Conservation (phyloP, 2,888 invertebrate genomes). For the Pseudoips prasinana region DNA sequence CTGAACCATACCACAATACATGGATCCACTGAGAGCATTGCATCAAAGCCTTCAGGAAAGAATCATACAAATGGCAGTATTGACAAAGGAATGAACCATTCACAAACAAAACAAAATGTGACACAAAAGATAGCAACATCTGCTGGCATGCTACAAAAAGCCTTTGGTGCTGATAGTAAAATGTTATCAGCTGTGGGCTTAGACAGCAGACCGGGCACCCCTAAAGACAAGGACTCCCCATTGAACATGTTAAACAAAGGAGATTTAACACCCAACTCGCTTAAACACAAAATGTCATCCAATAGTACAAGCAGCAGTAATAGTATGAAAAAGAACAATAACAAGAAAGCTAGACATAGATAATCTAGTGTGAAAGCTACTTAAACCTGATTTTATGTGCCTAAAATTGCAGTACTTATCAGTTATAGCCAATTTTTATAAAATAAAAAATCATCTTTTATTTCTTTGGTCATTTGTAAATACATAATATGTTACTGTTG, state of each 20-base stretch:
- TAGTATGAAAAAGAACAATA: slow-evolving; percentile 88
- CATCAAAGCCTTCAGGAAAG: slow-evolving; percentile 75
- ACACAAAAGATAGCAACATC: slow-evolving; percentile 68
- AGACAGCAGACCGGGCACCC: slow-evolving; percentile 73
- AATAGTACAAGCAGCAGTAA: slow-evolving; percentile 60
- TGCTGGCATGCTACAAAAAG: slow-evolving; percentile 67
- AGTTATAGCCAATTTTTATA: slow-evolving; percentile 20
- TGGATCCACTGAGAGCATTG: slow-evolving; percentile 74
- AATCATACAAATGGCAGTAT: slow-evolving; percentile 73
- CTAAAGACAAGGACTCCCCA: slow-evolving; percentile 70
- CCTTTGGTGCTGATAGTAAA: slow-evolving; percentile 67
- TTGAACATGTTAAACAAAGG: slow-evolving; percentile 57
- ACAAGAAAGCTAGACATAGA: slow-evolving; percentile 92
- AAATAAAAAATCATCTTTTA: slow-evolving; percentile 19
- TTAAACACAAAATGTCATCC: slow-evolving; percentile 77
- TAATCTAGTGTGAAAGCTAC: slow-evolving; percentile 64
- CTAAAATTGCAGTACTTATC: slow-evolving; percentile 26
- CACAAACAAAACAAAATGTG: slow-evolving; percentile 62
- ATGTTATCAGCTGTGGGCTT: slow-evolving; percentile 64
- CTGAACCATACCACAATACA: slow-evolving; percentile 76
- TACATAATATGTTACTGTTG: slow-evolving; percentile 31
- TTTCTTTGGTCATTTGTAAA: slow-evolving; percentile 42
- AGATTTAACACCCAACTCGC: slow-evolving; percentile 62
- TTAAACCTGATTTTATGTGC: slow-evolving; percentile 15
- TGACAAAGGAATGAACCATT: slow-evolving; percentile 64